Evolutionary conservation across 1,140 invertebrate genomes (phyloP).

Genomic region (Babylonia areolata): DNA sequence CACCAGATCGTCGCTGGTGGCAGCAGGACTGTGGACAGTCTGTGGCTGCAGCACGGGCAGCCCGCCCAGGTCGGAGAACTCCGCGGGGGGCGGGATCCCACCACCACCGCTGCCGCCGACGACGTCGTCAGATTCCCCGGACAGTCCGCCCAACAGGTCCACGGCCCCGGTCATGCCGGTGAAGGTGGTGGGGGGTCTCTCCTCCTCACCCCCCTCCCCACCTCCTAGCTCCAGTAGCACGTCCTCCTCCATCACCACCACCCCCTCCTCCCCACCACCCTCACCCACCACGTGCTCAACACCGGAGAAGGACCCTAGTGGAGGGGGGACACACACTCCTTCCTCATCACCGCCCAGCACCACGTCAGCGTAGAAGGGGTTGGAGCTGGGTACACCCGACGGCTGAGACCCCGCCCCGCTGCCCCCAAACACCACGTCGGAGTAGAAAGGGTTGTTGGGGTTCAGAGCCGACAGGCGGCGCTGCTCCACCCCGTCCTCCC

Average conservation of each 20-base stretch:
- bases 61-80: slow-evolving; percentile 32
- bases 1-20: slow-evolving; percentile 40
- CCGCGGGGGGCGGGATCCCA: slow-evolving; percentile 43
- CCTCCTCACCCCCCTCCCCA: background rate
- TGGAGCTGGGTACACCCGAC: background rate
- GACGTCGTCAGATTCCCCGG: background rate
- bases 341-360: background rate
- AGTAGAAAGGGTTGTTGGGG: background rate
- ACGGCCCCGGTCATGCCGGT: background rate
- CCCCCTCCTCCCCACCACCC: background rate
- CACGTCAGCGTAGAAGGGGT: slow-evolving; percentile 28
- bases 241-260: background rate
- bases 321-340: background rate
- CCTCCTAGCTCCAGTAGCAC: slow-evolving; percentile 18
- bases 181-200: too few species aligned
- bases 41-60: background rate
- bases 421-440: background rate
- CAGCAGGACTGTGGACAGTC: slow-evolving; percentile 2
- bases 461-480: too few species aligned
- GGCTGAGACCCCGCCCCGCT: background rate
- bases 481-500: background rate
- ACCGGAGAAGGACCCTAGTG: too few species aligned
- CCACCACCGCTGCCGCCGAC: too few species aligned
- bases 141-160: background rate
- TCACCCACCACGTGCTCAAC: background rate